These are phyloP conservation scores for Malurus elegans DNA, from an alignment of 2,113 vertebrate species.

Conservation along the genomic window DNA sequence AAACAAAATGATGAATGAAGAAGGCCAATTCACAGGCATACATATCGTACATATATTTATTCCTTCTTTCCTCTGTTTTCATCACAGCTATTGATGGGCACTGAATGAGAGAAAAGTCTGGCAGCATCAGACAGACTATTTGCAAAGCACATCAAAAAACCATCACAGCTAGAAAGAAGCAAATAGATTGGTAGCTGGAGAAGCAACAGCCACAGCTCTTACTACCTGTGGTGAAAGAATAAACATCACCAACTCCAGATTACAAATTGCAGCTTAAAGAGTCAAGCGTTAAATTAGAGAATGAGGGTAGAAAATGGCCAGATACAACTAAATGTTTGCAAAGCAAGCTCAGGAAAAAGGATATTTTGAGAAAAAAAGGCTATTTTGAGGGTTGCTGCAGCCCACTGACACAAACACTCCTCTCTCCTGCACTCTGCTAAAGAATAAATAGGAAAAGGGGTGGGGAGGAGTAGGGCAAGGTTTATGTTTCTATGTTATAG, in stretches of 20 bases:
- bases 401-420: neutral
- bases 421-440: neutral
- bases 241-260: neutral
- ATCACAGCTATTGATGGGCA: neutral
- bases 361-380: neutral
- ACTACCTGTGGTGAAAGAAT: neutral
- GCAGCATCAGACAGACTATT: neutral
- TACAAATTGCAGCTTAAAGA: neutral
- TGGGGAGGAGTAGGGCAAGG: accelerated
- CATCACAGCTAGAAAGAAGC: neutral
- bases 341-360: neutral
- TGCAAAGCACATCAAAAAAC: neutral
- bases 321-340: neutral
- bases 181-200: neutral
- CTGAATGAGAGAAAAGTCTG: neutral
- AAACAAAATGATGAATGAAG: neutral
- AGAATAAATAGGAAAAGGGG: neutral
- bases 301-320: neutral
- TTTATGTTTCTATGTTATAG: neutral
- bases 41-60: neutral
- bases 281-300: neutral
- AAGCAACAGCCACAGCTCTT: neutral
- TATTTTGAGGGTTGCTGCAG: neutral
- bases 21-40: neutral
- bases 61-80: neutral